Conservation (phyloP, 1,140 invertebrate genomes). For the Archegozetes longisetosus region DNA sequence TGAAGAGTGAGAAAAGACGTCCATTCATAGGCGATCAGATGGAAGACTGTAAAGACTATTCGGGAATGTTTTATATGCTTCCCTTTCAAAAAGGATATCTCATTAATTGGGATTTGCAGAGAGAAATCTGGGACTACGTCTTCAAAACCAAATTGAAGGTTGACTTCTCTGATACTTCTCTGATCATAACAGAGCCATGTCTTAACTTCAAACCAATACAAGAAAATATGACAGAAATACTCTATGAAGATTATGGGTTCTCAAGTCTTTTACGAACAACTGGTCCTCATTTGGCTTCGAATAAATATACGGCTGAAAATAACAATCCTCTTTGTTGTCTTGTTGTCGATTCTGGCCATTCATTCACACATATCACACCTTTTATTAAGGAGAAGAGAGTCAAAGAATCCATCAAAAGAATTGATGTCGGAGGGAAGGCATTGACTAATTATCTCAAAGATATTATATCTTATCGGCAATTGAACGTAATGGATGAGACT, state of each 20-base stretch:
- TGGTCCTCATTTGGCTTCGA: slow-evolving; percentile 10
- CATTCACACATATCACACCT: slow-evolving; percentile 86
- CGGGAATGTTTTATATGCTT: slow-evolving; percentile 80
- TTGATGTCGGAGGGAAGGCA: slow-evolving; percentile 92
- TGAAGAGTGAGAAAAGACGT: slow-evolving; percentile 79
- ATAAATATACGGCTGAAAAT: slow-evolving; percentile 4
- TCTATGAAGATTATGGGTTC: slow-evolving; percentile 95
- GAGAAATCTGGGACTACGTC: slow-evolving; percentile 83
- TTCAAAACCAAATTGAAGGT: slow-evolving; percentile 36
- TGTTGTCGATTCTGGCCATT: slow-evolving; percentile 83
- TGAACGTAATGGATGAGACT: slow-evolving; percentile 98
- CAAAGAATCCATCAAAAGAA: slow-evolving; percentile 47
- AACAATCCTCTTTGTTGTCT: slow-evolving; percentile 45
- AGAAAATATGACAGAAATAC: slow-evolving; percentile 82
- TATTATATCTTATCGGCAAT: slow-evolving; percentile 80
- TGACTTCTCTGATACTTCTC: slow-evolving; percentile 46
- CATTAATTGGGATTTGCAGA: slow-evolving; percentile 87
- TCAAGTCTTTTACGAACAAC: slow-evolving; percentile 64
- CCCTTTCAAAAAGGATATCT: slow-evolving; percentile 91
- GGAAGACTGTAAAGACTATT: slow-evolving; percentile 88
- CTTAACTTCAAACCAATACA: slow-evolving; percentile 86
- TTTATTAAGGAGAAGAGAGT: slow-evolving; percentile 78
- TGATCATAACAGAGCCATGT: slow-evolving; percentile 83
- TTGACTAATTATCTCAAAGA: slow-evolving; percentile 97
- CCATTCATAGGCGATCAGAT: slow-evolving; percentile 83